Evolutionary conservation across 2,797 vertebrate species (phyloP), one percentile per base, ranked within the genome.

Genomic region (Poecile montanus): DNA sequence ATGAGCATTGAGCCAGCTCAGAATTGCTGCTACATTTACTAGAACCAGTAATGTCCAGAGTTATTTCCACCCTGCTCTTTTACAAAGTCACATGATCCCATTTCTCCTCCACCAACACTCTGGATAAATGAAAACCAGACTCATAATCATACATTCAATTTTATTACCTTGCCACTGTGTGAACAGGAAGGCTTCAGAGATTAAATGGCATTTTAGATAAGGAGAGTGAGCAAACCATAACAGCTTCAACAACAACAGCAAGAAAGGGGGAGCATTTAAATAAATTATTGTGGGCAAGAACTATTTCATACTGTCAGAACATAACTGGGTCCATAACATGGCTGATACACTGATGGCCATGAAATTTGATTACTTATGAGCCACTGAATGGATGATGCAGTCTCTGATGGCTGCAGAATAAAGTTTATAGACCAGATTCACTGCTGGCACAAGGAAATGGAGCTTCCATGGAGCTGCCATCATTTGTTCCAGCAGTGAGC

Each of bases 81-180:
- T 71, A 91, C 82, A 76, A 40, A 89, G 76, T 42, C 51, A 18
- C 5, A 42, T 74, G 76, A 63, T 94, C 68, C 91, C 32, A 34
- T 85, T 84, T 93, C 48, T 91, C 48, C 62, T 81, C 58, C 79
- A 72, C 86, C 89, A 85, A 18, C 63, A 29, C n/a, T 85, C n/a
- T 22, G 81, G 72, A 44, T 75, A 96, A 95, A 92, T 86, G 82
- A 93, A 88, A 96, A 84, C 30, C 91, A 89, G 94, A 11, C 67
- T 76, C 32, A 50, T 79, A 93, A 82, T 61, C 60, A 51, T 57
- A 40, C 51, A 50, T 79, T 68, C 72, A 27, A 78, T 89, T 94
- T 91, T 93, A 95, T 90, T 84, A 32, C 32, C 11, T 53, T 88
- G 76, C 76, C 57, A 88, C 89, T 92, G 73, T 76, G 50, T 79